Conservation (phyloP, 2,888 invertebrate genomes). For the Punctoribates punctum region DNA sequence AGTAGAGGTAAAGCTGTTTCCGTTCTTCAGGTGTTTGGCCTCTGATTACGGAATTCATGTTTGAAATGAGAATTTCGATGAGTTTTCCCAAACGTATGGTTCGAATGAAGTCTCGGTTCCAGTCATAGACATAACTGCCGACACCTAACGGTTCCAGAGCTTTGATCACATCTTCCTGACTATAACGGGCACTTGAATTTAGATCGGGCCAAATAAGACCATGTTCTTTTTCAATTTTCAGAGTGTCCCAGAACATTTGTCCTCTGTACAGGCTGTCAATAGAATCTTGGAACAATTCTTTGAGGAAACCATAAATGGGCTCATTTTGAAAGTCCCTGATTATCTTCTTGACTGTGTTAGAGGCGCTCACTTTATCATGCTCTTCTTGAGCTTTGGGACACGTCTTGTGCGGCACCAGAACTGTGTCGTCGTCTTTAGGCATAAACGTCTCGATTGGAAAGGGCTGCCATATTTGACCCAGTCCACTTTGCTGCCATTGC, state of each 20-base stretch:
- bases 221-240: conserved; percentile 9
- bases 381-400: conserved; percentile 36
- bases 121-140: conserved; percentile 15
- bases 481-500: conserved; percentile 17
- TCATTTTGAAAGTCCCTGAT: background rate
- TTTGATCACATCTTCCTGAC: background rate
- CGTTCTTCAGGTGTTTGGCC: background rate
- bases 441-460: conserved; percentile 39
- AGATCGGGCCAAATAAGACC: background rate
- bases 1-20: conserved; percentile 14
- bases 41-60: background rate
- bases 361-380: background rate
- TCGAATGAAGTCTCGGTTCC: conserved; percentile 1
- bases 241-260: conserved; percentile 31
- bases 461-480: conserved; percentile 39
- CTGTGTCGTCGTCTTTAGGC: conserved; percentile 37
- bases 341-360: background rate
- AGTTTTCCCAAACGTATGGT: conserved; percentile 33
- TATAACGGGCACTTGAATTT: background rate
- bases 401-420: conserved; percentile 31
- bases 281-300: background rate
- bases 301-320: background rate
- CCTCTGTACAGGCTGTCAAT: conserved; percentile 23
- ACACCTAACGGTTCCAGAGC: background rate
- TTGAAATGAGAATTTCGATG: background rate